Base-by-base conservation (phyloP, 1,140 invertebrate species). In the Drosophila auraria region DNA sequence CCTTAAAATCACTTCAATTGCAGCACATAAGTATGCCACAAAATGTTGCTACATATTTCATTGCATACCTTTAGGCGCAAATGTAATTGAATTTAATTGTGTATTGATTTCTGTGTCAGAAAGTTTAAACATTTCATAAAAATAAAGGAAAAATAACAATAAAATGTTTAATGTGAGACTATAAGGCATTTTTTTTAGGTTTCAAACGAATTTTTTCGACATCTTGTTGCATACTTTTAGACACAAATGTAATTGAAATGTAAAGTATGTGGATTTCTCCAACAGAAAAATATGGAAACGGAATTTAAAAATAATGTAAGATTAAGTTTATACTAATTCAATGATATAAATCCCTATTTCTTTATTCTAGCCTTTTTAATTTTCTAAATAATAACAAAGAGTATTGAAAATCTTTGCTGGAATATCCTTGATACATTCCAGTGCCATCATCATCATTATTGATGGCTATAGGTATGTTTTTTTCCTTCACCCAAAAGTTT, bases 401-500 rank as follows among this genome's bases (percentile, higher is more conserved):
- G 56, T 59, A 59, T 59, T 25, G 11, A 0, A 45, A 61, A 61
- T 33, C 11, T 7, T n/a, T 15, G 3, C 5, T 7, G 7, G 17
- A 61, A 33, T 44, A 44, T 53, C 1, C 5, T 20, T 6, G 12
- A 3, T 17, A n/a, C 27, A 6, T 3, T 5, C 15, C 15, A 12
- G 7, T 38, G 30, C 30, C 47, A 50, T 62, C 42, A 51, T 65
- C 44, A 65, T 53, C 42, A 47, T 65, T 53, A 70, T 81, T 56
- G 68, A 81, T 78, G 61, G 23, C 33, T 47, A 38, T 53, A 14
- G 62, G 11, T 25, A 27, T 50, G 50, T 33, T 23, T 58, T 30
- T 20, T 23, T 38, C 17, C 4, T 30, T 14, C 4, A 4, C 2
- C 0, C 12, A 72, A 83, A 70, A 82, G 64, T 82, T 75, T 51